Base-by-base conservation (phyloP, 2,888 invertebrate genomes). In the Metellina segmentata region DNA sequence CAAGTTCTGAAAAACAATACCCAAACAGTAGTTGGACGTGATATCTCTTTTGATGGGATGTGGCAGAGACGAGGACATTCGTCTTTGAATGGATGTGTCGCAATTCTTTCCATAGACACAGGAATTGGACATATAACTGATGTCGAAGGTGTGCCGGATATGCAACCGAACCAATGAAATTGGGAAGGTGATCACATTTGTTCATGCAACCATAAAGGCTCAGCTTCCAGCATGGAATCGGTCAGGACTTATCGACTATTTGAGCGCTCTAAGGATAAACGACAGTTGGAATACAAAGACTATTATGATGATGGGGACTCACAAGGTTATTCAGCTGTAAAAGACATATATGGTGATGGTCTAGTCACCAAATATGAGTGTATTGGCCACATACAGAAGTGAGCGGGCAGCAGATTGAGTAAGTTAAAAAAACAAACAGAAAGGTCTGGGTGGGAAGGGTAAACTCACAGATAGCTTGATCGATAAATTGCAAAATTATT, bases 311-410 rank as follows among this genome's bases (percentile, higher is more conserved):
- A n/a, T n/a, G n/a, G n/a, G n/a, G n/a, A n/a, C n/a, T n/a, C n/a
- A n/a, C n/a, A n/a, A n/a, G n/a, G n/a, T n/a, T n/a, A 16, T n/a
- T n/a, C n/a, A 72, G 72, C 9, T 20, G 72, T 72, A 72, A 72
- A 72, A 16, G n/a, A 72, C 20, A 72, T 72, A 7, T 72, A 72
- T 72, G 72, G 72, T 16, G 7, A 7, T 9, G 72, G 9, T 9
- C 7, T 7, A 19, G 72, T 72, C 13, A n/a, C n/a, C 8, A 72
- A 72, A 16, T 16, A 11, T 7, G 72, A 72, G 20, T 72, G 72
- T n/a, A 72, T 72, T n/a, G 72, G 72, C 9, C 72, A 72, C 72
- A 72, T 72, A 72, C 72, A 72, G 13, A 72, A 72, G 20, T 7
- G 72, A 7, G 72, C 13, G 7, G 72, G 72, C 20, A 72, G 9